phyloP scores from a whole-genome alignment of 2,888 invertebrate species.

The Drosophila diplacantha region DNA sequence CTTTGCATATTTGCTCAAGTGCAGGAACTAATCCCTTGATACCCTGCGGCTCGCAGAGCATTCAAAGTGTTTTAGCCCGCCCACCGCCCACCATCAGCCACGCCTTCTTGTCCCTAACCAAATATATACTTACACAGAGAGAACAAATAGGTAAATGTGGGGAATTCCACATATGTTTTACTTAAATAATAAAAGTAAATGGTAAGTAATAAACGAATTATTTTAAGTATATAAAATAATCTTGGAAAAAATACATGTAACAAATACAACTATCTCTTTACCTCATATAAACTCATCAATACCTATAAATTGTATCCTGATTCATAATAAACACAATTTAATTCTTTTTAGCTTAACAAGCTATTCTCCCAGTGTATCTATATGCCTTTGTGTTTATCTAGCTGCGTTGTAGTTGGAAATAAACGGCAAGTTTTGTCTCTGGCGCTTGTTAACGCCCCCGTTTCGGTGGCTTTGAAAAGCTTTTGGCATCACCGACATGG shows the following conservation, averaged over 20 bases:
- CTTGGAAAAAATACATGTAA: too few species aligned
- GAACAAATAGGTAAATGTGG: background rate
- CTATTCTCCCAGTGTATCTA: conserved; percentile 5
- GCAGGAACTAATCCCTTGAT: conserved; percentile 41
- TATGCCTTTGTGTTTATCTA: conserved; percentile 40
- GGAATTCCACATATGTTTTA: background rate
- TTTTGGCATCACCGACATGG: conserved; percentile 48
- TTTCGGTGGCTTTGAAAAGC: conserved; percentile 67
- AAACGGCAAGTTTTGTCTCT: conserved; percentile 65
- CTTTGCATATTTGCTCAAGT: conserved; percentile 42
- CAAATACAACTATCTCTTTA: too few species aligned
- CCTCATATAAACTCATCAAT: too few species aligned
- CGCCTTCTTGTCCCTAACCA: conserved; percentile 12
- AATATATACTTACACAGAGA: conserved; percentile 19
- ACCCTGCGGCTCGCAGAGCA: conserved; percentile 37
- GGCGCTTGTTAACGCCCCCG: conserved; percentile 70
- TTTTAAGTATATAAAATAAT: too few species aligned
- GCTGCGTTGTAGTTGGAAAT: conserved; percentile 56
- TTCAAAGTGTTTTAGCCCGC: conserved; percentile 28
- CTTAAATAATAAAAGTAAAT: background rate
- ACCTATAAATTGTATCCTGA: too few species aligned
- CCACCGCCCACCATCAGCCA: conserved; percentile 10
- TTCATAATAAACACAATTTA: too few species aligned
- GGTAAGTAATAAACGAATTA: background rate
- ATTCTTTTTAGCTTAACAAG: too few species aligned